Evolutionary conservation across 2,888 invertebrate species (phyloP).

Genomic region (Leucophenga montana): DNA sequence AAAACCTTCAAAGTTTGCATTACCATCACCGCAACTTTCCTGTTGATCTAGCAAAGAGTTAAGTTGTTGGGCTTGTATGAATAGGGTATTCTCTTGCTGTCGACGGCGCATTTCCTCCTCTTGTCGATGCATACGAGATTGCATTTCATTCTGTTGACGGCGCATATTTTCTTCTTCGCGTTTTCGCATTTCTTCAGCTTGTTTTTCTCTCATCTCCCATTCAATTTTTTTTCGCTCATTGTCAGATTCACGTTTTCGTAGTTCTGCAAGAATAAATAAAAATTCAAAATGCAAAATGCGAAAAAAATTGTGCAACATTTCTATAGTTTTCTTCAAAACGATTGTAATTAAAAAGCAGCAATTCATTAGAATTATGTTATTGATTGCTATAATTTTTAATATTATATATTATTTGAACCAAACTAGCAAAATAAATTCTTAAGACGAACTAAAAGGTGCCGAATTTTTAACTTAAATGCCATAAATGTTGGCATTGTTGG

Average conservation of each 20-base stretch:
- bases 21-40: slow-evolving; percentile 72
- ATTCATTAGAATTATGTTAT: no score
- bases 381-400: no score
- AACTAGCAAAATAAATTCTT: no score
- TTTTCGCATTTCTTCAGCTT: slow-evolving; percentile 85
- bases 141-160: slow-evolving; percentile 85
- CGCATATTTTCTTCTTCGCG: slow-evolving; percentile 79
- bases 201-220: slow-evolving; percentile 87
- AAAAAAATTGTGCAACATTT: no score
- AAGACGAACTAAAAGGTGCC: no score
- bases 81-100: slow-evolving; percentile 90
- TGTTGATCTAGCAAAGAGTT: slow-evolving; percentile 82
- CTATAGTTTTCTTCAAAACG: background rate
- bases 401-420: no score
- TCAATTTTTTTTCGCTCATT: slow-evolving; percentile 88
- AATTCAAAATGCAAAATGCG: background rate
- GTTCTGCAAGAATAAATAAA: slow-evolving; percentile 73
- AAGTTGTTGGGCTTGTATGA: slow-evolving; percentile 83
- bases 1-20: slow-evolving; percentile 59
- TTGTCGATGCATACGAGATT: slow-evolving; percentile 83
- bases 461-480: no score
- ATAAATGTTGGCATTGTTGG: no score
- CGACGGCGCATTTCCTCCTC: slow-evolving; percentile 89
- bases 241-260: slow-evolving; percentile 88
- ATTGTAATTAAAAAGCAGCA: no score